phyloP scores from a whole-genome alignment of 2,113 vertebrate genomes.

The Campylomormyrus tamandua region DNA sequence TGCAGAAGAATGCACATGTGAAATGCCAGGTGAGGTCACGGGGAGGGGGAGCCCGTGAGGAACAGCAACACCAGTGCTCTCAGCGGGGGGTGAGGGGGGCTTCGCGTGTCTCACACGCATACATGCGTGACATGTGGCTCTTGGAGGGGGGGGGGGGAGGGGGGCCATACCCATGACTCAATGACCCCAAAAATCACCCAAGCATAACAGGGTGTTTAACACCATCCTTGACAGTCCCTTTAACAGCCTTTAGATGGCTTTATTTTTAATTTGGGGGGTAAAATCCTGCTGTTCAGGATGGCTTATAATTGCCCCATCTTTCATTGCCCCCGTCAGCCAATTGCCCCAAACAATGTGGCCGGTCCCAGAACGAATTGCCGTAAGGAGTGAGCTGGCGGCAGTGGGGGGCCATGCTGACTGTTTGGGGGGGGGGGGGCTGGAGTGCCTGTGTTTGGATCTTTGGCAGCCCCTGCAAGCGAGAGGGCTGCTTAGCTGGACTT shows the following conservation, averaged over 20 bases:
- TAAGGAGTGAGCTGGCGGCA: conserved; percentile 15
- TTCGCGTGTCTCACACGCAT: neutral
- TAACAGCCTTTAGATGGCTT: neutral
- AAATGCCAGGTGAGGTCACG: neutral
- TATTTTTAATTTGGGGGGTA: neutral
- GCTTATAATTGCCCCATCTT: neutral
- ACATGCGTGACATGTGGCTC: neutral
- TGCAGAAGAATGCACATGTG: neutral
- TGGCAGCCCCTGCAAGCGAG: neutral
- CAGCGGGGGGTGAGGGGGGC: neutral
- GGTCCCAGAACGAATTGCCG: neutral
- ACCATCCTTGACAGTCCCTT: neutral
- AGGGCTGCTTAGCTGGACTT: neutral
- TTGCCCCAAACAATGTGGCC: neutral
- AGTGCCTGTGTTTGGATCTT: too few relatives aligned
- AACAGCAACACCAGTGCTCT: neutral
- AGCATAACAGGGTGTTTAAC: neutral
- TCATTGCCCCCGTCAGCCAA: neutral
- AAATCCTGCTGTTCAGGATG: neutral
- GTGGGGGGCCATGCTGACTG: conserved; percentile 42
- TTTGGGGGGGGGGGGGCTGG: neutral
- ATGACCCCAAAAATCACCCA: neutral
- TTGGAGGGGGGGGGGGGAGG: neutral
- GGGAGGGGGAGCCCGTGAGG: too few relatives aligned
- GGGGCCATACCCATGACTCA: neutral